A percentile compares a stretch with the other conserved stretches of the same genome.
Evolutionary conservation across 2,888 invertebrate genomes (phyloP).

Genomic region (Pollenia labialis): DNA sequence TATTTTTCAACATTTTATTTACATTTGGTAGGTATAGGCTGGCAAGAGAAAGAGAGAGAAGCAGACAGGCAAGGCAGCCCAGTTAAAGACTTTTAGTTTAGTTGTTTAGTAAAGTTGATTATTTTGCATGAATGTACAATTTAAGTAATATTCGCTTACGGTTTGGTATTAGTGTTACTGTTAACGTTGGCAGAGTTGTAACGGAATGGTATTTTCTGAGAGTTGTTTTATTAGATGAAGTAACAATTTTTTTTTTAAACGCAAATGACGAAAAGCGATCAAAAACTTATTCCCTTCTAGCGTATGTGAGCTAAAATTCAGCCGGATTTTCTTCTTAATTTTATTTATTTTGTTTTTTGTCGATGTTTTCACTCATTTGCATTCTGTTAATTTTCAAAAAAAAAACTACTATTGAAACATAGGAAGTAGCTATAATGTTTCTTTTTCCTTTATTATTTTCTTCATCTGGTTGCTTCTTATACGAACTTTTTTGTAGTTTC

Average conservation of each 20-base stretch:
- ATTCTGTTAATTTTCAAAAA: neutral
- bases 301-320: no score
- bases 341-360: no score
- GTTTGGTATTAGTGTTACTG: constrained; percentile 32
- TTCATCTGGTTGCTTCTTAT: constrained; percentile 47
- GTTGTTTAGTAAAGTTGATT: constrained; percentile 64
- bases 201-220: constrained; percentile 9
- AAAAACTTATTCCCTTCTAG: no score
- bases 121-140: constrained; percentile 63
- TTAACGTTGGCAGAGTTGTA: neutral
- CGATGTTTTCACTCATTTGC: constrained; percentile 25
- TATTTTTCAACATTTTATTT: constrained; percentile 57
- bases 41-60: neutral
- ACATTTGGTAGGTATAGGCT: constrained; percentile 22
- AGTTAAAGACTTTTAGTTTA: constrained; percentile 54
- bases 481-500: constrained; percentile 33
- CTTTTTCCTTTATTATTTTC: constrained; percentile 40
- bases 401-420: constrained; percentile 43
- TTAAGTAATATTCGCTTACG: constrained; percentile 58
- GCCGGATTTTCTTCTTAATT: neutral
- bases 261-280: no score
- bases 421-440: constrained; percentile 60
- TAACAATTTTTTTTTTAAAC: no score
- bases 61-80: constrained; percentile 11
- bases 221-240: no score